Conservation (phyloP, 2,113 vertebrate species). For the Gymnorhina tibicen region DNA sequence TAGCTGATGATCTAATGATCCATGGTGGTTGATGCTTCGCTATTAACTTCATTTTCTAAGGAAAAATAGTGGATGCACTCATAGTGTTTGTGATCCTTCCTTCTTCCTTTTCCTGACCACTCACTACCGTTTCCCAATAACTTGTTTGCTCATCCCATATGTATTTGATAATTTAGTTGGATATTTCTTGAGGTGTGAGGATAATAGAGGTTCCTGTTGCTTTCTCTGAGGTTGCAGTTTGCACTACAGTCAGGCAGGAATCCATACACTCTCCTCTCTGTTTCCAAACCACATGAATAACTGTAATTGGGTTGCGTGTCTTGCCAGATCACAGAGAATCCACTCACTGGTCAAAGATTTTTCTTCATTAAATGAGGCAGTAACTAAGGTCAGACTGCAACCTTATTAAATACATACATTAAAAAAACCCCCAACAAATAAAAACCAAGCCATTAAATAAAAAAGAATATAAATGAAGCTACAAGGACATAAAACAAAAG, state of each 20-base stretch:
- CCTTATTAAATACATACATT: neutral
- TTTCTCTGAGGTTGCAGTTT: neutral
- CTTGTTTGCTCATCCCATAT: neutral
- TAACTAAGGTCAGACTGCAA: neutral
- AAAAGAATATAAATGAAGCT: neutral
- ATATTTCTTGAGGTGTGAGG: neutral
- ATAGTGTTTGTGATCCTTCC: neutral
- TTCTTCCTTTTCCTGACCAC: neutral
- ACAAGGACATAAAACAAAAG: neutral
- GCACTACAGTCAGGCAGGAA: neutral
- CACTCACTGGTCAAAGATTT: neutral
- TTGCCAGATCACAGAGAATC: neutral
- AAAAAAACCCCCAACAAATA: neutral
- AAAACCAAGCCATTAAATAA: neutral
- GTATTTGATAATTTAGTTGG: neutral
- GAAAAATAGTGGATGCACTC: neutral
- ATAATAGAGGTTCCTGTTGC: neutral
- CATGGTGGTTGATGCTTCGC: neutral
- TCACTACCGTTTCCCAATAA: neutral
- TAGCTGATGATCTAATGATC: neutral
- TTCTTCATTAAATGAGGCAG: neutral
- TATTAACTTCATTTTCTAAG: neutral
- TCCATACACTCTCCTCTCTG: neutral
- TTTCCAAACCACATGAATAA: neutral
- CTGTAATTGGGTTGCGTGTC: neutral